Conservation (phyloP, 2,888 invertebrate species). For the Augiades crinisus region DNA sequence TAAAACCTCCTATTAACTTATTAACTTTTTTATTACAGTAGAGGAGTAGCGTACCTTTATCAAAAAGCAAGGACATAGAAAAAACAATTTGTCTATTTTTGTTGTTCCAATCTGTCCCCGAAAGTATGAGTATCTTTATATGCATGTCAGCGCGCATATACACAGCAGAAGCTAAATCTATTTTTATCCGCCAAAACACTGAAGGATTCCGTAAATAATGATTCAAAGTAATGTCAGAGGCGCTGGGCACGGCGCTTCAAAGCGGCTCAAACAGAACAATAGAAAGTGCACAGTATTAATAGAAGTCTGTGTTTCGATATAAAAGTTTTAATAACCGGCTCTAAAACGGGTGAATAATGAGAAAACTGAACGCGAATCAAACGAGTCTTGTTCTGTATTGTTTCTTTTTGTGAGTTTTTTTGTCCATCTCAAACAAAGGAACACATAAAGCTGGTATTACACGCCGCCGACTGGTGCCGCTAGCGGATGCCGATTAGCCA, state of each 20-base stretch:
- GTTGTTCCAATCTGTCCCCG: too few species aligned
- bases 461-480: not conserved
- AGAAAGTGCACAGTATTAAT: constrained; percentile 13
- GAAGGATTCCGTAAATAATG: constrained; percentile 3
- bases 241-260: constrained; percentile 8
- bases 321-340: constrained; percentile 27
- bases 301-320: constrained; percentile 21
- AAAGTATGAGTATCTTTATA: too few species aligned
- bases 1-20: too few species aligned
- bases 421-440: constrained; percentile 23
- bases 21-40: too few species aligned
- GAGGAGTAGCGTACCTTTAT: too few species aligned
- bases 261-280: constrained; percentile 21
- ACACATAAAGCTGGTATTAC: constrained; percentile 22
- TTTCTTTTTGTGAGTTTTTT: constrained; percentile 24
- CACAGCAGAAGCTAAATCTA: too few species aligned
- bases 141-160: too few species aligned
- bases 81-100: too few species aligned
- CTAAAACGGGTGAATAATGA: constrained; percentile 28
- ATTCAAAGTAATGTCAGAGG: constrained; percentile 15
- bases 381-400: constrained; percentile 26
- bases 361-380: constrained; percentile 28
- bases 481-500: not conserved
- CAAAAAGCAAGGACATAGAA: too few species aligned
- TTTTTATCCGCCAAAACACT: too few species aligned